Evolutionary conservation across 2,797 vertebrate species (phyloP).

Genomic region (Oreochromis mossambicus): DNA sequence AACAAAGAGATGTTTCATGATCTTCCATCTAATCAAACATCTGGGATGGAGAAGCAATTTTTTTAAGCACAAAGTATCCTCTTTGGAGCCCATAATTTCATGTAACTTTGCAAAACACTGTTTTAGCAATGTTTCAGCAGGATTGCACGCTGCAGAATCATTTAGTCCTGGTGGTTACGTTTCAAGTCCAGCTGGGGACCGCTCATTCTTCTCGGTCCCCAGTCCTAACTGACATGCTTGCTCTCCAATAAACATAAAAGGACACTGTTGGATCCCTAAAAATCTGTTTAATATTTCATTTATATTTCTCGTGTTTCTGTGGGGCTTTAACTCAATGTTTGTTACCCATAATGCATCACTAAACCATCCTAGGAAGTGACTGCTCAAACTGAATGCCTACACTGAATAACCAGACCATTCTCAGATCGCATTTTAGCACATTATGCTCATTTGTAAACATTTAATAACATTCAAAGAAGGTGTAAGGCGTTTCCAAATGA

Average conservation of each 20-base stretch:
- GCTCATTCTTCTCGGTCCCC: neutral
- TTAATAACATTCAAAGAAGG: slow-evolving; percentile 77
- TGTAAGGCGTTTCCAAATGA: slow-evolving; percentile 60
- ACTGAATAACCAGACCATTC: slow-evolving; percentile 39
- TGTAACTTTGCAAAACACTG: neutral
- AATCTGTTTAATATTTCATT: neutral
- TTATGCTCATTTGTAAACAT: slow-evolving; percentile 81
- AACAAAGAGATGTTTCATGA: neutral
- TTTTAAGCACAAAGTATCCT: neutral
- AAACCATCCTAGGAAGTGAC: neutral
- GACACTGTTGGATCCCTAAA: neutral
- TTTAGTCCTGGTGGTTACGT: neutral
- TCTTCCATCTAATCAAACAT: neutral
- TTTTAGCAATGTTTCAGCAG: neutral
- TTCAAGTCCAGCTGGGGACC: neutral
- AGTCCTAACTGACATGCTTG: neutral
- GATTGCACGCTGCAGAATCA: neutral
- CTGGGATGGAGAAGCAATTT: neutral
- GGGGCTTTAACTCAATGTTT: neutral
- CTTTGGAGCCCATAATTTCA: neutral
- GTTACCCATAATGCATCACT: slow-evolving; percentile 24
- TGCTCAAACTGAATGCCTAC: slow-evolving; percentile 21
- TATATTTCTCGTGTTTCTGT: neutral
- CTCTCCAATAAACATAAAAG: neutral
- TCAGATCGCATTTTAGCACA: slow-evolving; percentile 72